A percentile compares a stretch with the other conserved stretches of the same genome.
Conservation (phyloP, 2,113 vertebrate species). For the Panurus biarmicus region DNA sequence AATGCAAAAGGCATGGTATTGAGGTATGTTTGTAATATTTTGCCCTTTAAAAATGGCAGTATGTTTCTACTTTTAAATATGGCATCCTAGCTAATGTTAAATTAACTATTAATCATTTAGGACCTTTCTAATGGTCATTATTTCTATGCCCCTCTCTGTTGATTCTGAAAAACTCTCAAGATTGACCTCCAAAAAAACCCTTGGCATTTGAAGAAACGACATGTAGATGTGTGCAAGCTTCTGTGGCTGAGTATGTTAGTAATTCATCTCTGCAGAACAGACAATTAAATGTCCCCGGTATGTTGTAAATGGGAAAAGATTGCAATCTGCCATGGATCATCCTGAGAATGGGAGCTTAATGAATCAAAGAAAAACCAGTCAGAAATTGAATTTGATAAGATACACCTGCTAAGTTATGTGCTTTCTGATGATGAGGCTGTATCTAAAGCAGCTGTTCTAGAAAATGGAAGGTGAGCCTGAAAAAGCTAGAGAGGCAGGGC, state of each 20-base stretch:
- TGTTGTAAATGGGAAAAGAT: neutral
- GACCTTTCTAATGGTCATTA: neutral
- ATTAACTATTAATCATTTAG: neutral
- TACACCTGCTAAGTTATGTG: neutral
- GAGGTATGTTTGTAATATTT: neutral
- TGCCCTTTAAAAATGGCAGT: neutral
- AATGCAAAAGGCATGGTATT: neutral
- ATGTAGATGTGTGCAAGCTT: neutral
- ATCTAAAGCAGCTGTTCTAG: neutral
- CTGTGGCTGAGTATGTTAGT: neutral
- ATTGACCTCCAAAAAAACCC: neutral
- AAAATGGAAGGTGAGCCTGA: neutral
- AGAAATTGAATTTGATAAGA: neutral
- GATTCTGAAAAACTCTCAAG: neutral
- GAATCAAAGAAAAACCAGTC: neutral
- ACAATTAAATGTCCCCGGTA: neutral
- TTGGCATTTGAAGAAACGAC: neutral
- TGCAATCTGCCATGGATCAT: conserved; percentile 10
- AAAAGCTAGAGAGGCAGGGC: neutral
- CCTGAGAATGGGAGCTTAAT: neutral
- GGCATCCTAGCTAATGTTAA: neutral
- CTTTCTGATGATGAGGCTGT: neutral
- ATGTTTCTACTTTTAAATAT: neutral
- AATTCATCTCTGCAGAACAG: neutral
- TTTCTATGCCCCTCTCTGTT: neutral